These are phyloP conservation scores for Megathymus violae DNA, from an alignment of 1,140 invertebrate species.

Conservation along the genomic window DNA sequence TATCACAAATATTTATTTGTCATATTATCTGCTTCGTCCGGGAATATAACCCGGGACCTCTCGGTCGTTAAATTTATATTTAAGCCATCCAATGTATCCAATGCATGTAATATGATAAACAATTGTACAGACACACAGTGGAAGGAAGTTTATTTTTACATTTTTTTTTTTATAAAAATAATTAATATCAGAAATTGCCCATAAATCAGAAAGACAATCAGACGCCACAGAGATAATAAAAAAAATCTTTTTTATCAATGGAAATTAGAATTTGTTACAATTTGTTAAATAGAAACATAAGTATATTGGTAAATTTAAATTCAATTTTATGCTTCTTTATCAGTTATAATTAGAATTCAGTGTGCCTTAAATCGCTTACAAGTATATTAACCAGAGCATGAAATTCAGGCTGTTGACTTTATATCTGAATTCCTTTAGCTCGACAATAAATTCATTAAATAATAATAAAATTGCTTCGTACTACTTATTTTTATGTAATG, in stretches of 20 bases:
- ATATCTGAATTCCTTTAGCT: conserved; percentile 17
- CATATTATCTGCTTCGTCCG: too few relatives aligned
- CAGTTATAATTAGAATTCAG: conserved; percentile 19
- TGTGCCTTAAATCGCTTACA: conserved; percentile 10
- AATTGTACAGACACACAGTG: too few relatives aligned
- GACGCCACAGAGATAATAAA: neutral
- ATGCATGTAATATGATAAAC: too few relatives aligned
- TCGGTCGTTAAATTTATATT: too few relatives aligned
- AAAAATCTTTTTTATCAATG: neutral
- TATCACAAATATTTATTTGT: too few relatives aligned
- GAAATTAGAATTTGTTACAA: conserved; percentile 1
- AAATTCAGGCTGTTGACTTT: conserved; percentile 21
- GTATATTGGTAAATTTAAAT: conserved; percentile 4
- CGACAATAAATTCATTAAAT: conserved; percentile 24
- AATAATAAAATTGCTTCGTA: conserved; percentile 22
- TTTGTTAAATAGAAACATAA: neutral
- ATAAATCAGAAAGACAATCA: neutral
- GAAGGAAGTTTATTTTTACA: too few relatives aligned
- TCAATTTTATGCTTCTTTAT: conserved; percentile 16
- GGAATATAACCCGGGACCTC: too few relatives aligned
- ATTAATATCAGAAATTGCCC: neutral
- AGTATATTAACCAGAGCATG: conserved; percentile 24
- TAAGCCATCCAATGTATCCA: too few relatives aligned
- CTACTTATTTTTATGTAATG: conserved; percentile 28
- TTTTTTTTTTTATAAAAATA: neutral